Conservation (phyloP, 1,140 invertebrate species). For the Drosophila busckii region DNA sequence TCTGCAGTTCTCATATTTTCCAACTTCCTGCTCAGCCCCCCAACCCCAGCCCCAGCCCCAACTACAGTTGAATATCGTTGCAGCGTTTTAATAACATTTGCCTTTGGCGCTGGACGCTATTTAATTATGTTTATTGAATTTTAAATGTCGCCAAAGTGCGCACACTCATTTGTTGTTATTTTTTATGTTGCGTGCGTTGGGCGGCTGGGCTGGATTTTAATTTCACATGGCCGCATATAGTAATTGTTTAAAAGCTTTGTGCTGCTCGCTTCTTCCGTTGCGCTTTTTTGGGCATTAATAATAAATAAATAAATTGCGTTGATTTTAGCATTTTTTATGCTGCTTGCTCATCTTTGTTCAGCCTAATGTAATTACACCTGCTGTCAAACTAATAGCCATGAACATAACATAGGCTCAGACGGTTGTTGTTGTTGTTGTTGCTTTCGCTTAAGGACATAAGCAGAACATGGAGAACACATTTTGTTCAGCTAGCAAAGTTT, state of each 20-base stretch:
- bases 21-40: slow-evolving; percentile 22
- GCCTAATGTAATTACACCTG: slow-evolving; percentile 63
- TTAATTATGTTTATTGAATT: slow-evolving; percentile 71
- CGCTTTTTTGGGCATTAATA: slow-evolving; percentile 19
- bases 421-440: background rate
- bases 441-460: slow-evolving; percentile 22
- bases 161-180: slow-evolving; percentile 19
- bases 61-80: background rate
- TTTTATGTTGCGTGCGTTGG: background rate
- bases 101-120: slow-evolving; percentile 27
- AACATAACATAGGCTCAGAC: slow-evolving; percentile 18
- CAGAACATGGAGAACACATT: slow-evolving; percentile 53
- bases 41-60: too few species aligned
- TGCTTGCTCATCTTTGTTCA: slow-evolving; percentile 1
- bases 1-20: slow-evolving; percentile 39
- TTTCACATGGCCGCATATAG: slow-evolving; percentile 34
- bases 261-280: too few species aligned
- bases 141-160: slow-evolving; percentile 51
- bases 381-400: slow-evolving; percentile 45
- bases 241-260: slow-evolving; percentile 64
- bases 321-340: slow-evolving; percentile 27
- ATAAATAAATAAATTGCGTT: slow-evolving; percentile 36
- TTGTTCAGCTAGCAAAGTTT: slow-evolving; percentile 37
- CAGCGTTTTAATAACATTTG: slow-evolving; percentile 23
- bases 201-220: slow-evolving; percentile 20